Evolutionary conservation across 1,140 invertebrate genomes (phyloP), one percentile per base, ranked within the genome.

Genomic region (Magallana gigas): DNA sequence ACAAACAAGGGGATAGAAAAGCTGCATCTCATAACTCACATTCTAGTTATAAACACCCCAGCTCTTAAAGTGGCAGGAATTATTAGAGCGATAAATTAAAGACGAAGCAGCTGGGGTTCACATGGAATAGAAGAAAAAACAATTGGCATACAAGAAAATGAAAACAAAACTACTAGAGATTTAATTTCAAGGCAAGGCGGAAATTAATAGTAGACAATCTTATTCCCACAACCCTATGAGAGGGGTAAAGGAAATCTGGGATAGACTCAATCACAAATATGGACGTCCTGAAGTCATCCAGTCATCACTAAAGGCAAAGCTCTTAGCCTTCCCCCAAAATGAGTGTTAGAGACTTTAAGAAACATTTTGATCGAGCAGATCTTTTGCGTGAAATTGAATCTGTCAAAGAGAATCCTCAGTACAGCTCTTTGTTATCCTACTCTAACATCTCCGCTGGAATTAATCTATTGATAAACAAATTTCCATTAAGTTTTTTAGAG

Each of bases 321-420:
- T 71, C 1, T 16, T 16, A 18, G 62, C 23, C 12, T 85, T 85
- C 36, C 62, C 60, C 0, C 0, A 71, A 56, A 18, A 57, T 85
- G 18, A 71, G 18, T 56, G 59, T 48, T 56, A 68, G 18, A 85
- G 48, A 71, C 64, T 14, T 12, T 36, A 56, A 62, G 57, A 60
- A 71, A 62, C 59, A 76, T 12, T 85, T 56, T 71, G 62, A 88
- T 60, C 36, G 1, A 36, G 36, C 36, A 36, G 36, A 36, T 36
- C 18, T 87, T 14, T 57, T 90, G 8, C 23, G 18, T 12, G 82
- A 90, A 59, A 88, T 91, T 76, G 85, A 91, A 60, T 86, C 86
- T 57, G 57, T 85, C 0, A 90, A 88, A 29, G 58, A 81, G 57
- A 64, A 91, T 56, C 64, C 60, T 11, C 23, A 83, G 29, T 90